Evolutionary conservation across 2,113 vertebrate species (phyloP).

Genomic region (Chitala chitala): DNA sequence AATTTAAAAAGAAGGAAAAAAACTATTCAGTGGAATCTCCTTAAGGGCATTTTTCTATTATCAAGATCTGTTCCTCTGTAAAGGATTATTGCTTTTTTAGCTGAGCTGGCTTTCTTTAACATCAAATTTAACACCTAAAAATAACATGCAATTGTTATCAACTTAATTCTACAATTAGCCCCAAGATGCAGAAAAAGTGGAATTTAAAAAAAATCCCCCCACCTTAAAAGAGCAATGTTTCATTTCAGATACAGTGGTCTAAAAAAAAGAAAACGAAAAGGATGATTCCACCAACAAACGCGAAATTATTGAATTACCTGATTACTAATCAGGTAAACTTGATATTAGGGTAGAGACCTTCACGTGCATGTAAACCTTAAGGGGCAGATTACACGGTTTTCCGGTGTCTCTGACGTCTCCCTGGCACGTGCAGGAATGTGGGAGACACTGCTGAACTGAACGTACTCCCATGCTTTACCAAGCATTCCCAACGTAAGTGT

Average conservation of each 20-base stretch:
- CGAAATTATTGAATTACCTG: too few relatives aligned
- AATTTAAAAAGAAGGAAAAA: too few relatives aligned
- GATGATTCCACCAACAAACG: too few relatives aligned
- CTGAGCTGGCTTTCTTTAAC: not conserved
- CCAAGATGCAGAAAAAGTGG: not conserved
- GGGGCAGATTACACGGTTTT: slow-evolving; percentile 39
- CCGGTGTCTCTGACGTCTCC: slow-evolving; percentile 27
- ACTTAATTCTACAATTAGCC: not conserved
- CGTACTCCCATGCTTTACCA: too few relatives aligned
- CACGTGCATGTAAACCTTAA: not conserved
- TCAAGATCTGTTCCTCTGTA: slow-evolving; percentile 1
- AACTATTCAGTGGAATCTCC: not conserved
- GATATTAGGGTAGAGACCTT: slow-evolving; percentile 23
- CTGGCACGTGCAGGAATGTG: not conserved
- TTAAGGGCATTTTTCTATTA: not conserved
- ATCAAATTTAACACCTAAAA: not conserved
- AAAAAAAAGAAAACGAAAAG: slow-evolving; percentile 76
- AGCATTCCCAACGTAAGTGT: too few relatives aligned
- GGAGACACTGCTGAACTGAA: not conserved
- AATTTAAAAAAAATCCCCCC: not conserved
- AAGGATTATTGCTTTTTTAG: slow-evolving; percentile 4
- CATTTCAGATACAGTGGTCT: slow-evolving; percentile 70
- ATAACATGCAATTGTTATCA: not conserved
- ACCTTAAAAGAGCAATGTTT: slow-evolving; percentile 46
- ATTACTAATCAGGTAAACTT: too few relatives aligned